Conservation (phyloP, 2,113 vertebrate genomes). For the Gymnobelideus leadbeateri region DNA sequence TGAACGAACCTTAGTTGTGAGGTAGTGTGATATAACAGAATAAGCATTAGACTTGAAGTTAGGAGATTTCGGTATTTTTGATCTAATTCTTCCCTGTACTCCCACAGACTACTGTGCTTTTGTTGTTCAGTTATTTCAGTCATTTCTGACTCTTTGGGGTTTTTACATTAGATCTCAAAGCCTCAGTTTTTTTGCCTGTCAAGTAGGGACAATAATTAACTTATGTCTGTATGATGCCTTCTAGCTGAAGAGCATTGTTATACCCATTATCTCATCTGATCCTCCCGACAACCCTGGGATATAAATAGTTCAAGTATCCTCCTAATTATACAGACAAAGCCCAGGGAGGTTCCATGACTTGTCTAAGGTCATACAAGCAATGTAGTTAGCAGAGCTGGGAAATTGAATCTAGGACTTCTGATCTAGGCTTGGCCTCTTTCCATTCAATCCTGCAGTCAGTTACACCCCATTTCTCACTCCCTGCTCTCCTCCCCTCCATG, state of each 20-base stretch:
- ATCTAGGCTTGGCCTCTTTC: neutral
- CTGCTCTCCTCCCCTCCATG: neutral
- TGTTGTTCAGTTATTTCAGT: neutral
- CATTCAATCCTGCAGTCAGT: neutral
- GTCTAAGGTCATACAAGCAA: conserved; percentile 2
- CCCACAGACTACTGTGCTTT: neutral
- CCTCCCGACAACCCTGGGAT: neutral
- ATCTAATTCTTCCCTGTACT: neutral
- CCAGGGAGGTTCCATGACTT: conserved; percentile 23
- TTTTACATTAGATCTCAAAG: conserved; percentile 7
- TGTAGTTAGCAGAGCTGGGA: neutral
- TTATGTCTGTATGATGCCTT: neutral
- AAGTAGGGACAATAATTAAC: neutral
- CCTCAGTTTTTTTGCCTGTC: neutral
- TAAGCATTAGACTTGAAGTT: neutral
- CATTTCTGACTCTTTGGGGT: neutral
- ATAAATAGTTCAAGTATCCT: neutral
- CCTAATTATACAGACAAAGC: neutral
- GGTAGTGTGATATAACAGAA: neutral
- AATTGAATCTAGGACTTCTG: neutral
- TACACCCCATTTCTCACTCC: neutral
- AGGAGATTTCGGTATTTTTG: conserved; percentile 10
- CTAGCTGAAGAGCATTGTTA: neutral
- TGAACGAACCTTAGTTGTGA: neutral
- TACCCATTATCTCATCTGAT: neutral